A percentile compares a stretch with the other conserved stretches of the same genome.
phyloP scores from a whole-genome alignment of 2,888 invertebrate genomes.

The Ochlodes sylvanus region DNA sequence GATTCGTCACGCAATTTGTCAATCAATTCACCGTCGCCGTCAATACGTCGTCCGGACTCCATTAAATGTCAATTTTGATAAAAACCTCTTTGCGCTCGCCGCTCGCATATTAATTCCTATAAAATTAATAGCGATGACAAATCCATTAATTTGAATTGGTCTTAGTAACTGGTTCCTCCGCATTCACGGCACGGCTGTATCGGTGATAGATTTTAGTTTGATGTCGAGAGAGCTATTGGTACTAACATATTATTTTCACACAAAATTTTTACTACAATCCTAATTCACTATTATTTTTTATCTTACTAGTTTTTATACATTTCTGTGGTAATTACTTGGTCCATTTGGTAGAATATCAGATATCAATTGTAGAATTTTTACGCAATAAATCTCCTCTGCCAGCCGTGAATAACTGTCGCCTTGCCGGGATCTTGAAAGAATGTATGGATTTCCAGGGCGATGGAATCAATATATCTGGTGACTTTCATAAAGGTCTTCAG shows the following conservation, averaged over 20 bases:
- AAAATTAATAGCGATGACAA: conserved; percentile 85
- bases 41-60: conserved; percentile 70
- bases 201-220: conserved; percentile 19
- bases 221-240: conserved; percentile 2
- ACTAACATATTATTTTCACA: conserved; percentile 14
- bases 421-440: no score
- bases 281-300: no score
- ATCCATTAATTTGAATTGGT: conserved; percentile 81
- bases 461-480: no score
- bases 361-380: no score
- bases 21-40: conserved; percentile 80
- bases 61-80: conserved; percentile 81
- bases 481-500: no score
- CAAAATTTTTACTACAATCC: no score
- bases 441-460: no score
- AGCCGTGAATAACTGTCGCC: no score
- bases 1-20: conserved; percentile 85
- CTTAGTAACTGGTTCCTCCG: conserved; percentile 55
- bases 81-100: conserved; percentile 76
- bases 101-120: conserved; percentile 82
- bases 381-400: no score
- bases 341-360: no score
- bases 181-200: conserved; percentile 31
- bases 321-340: no score
- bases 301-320: no score